These are phyloP conservation scores for Sminthurides aquaticus DNA, from an alignment of 2,888 invertebrate species.

Conservation along the genomic window DNA sequence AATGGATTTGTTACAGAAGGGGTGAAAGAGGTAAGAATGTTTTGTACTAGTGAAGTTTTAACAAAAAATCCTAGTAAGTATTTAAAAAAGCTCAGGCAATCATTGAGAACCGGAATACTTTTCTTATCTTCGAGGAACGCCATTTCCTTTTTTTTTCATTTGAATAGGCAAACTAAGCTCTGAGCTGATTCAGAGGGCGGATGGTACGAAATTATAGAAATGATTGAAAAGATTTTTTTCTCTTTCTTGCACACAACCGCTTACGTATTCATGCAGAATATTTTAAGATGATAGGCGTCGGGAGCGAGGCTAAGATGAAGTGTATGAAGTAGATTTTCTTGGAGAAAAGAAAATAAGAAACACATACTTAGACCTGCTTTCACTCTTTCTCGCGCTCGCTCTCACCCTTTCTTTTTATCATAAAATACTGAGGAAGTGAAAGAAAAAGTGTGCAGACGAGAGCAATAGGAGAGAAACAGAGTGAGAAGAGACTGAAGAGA, in stretches of 20 bases:
- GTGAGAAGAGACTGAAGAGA: no score
- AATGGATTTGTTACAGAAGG: no score
- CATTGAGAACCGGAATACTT: no score
- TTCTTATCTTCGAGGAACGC: no score
- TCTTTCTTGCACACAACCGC: constrained; percentile 3
- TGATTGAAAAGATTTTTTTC: constrained; percentile 1
- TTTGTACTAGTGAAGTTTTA: no score
- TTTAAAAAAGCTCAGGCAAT: no score
- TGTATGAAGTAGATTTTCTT: background rate
- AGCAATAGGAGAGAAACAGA: background rate
- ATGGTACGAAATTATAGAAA: background rate
- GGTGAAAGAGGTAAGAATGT: no score
- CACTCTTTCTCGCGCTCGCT: background rate
- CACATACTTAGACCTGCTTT: constrained; percentile 3
- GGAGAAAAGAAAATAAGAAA: constrained; percentile 1
- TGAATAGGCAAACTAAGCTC: no score
- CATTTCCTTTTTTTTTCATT: no score
- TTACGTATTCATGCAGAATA: background rate
- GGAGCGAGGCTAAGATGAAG: background rate
- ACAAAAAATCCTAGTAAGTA: no score
- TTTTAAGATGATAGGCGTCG: background rate
- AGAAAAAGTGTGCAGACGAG: background rate
- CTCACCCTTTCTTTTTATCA: constrained; percentile 4
- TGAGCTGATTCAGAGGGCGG: no score
- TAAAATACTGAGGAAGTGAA: background rate